phyloP scores from a whole-genome alignment of 2,888 invertebrate species.

The Miltochrista miniata region DNA sequence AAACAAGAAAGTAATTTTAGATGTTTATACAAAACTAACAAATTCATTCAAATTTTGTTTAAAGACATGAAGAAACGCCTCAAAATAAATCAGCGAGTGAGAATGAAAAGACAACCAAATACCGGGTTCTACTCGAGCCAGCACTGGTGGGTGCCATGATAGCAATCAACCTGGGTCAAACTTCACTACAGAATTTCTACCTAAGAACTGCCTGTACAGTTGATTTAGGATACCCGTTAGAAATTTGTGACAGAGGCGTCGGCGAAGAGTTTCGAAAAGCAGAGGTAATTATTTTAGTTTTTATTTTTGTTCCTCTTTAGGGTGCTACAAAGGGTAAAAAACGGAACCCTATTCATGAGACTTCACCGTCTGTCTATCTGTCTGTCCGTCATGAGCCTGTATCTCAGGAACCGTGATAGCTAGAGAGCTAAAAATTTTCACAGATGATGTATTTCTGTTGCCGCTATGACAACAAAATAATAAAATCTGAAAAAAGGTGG shows the following conservation, averaged over 20 bases:
- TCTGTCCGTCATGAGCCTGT: no score
- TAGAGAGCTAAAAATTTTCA: no score
- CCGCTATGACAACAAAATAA: no score
- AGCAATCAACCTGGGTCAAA: constrained; percentile 81
- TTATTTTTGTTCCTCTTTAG: no score
- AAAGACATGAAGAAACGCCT: constrained; percentile 26
- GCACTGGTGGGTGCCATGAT: constrained; percentile 88
- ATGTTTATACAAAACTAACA: background rate
- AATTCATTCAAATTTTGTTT: constrained; percentile 3
- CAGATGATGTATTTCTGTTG: no score
- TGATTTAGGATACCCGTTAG: constrained; percentile 84
- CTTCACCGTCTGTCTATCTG: no score
- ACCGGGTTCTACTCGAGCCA: constrained; percentile 86
- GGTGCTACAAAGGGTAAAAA: no score
- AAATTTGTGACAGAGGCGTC: constrained; percentile 85
- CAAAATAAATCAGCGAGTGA: constrained; percentile 32
- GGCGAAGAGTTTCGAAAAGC: constrained; percentile 65
- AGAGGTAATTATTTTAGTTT: constrained; percentile 49
- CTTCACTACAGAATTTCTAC: constrained; percentile 90
- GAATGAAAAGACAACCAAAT: constrained; percentile 46
- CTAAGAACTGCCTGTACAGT: constrained; percentile 89
- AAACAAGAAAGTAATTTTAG: no score
- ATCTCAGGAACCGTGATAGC: no score
- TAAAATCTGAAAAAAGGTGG: no score
- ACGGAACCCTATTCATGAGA: no score